These are phyloP conservation scores for Gallinago nigripennis DNA, from an alignment of 2,797 vertebrate species.

Conservation along the genomic window DNA sequence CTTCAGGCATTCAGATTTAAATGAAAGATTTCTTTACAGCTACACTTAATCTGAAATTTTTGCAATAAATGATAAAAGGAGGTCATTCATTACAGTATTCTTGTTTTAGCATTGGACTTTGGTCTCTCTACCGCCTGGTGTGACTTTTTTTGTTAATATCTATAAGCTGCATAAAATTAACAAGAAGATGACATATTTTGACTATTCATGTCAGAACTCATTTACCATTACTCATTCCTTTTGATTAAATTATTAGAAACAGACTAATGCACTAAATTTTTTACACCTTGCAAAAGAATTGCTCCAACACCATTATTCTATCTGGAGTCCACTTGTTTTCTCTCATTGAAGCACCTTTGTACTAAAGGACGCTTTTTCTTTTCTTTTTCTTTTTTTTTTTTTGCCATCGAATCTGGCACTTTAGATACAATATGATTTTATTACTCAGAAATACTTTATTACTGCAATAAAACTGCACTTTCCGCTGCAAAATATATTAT, in stretches of 20 bases:
- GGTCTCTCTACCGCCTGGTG: not conserved
- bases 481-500: not conserved
- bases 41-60: not conserved
- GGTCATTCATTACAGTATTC: not conserved
- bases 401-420: not conserved
- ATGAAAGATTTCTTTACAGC: not conserved
- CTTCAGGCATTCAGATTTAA: not conserved
- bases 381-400: not conserved
- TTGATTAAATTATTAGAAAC: not conserved
- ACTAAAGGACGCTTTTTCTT: not conserved
- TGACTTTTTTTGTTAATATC: not conserved
- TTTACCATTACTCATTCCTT: not conserved
- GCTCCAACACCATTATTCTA: not conserved
- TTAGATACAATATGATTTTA: not conserved
- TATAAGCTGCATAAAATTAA: not conserved
- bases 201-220: not conserved
- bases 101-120: not conserved
- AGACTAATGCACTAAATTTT: not conserved
- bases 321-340: not conserved
- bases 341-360: not conserved
- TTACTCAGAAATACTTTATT: conserved; percentile 6
- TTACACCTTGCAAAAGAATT: not conserved
- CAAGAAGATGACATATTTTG: not conserved
- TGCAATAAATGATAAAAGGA: not conserved
- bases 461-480: conserved; percentile 14